phyloP scores from a whole-genome alignment of 2,113 vertebrate species.

The Thamnophis sirtalis region DNA sequence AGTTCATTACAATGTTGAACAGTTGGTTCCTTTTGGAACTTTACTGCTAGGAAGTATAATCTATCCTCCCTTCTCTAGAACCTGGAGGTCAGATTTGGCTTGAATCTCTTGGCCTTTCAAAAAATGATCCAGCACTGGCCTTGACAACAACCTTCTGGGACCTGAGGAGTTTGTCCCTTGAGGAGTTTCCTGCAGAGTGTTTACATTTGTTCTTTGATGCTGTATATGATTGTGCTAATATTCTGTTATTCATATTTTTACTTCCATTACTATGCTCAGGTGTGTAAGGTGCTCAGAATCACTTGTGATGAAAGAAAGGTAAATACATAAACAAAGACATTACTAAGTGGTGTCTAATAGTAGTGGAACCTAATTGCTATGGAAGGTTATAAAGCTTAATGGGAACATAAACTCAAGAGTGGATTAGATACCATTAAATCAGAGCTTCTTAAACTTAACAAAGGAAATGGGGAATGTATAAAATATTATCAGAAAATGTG shows the following conservation, averaged over 20 bases:
- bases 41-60: not conserved
- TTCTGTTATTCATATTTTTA: not conserved
- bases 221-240: not conserved
- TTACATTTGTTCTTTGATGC: not conserved
- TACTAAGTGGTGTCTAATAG: not conserved
- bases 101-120: not conserved
- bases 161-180: not conserved
- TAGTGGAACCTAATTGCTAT: not conserved
- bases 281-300: not conserved
- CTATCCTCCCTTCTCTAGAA: not conserved
- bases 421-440: not conserved
- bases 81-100: not conserved
- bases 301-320: not conserved
- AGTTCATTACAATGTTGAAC: not conserved
- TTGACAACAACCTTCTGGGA: not conserved
- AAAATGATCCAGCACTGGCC: not conserved
- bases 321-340: not conserved
- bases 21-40: not conserved
- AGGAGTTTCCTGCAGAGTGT: not conserved
- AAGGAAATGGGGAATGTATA: not conserved
- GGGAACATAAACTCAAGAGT: not conserved
- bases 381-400: not conserved
- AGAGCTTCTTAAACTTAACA: slow-evolving; percentile 40
- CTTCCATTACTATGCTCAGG: not conserved
- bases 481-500: not conserved